phyloP scores from a whole-genome alignment of 2,113 vertebrate species.

The Esox niger region DNA sequence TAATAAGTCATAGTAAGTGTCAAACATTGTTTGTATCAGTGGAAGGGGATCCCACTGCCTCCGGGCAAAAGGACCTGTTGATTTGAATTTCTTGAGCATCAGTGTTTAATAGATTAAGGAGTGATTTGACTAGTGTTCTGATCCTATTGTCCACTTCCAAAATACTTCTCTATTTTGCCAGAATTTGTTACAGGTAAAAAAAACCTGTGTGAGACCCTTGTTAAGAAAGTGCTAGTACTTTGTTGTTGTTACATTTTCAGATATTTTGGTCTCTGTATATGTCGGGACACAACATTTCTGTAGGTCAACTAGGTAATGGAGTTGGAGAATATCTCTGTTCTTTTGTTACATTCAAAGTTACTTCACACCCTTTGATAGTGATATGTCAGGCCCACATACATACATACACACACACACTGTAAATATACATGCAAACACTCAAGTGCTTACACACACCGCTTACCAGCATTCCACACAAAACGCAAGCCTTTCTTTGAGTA shows the following conservation, averaged over 20 bases:
- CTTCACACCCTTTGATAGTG: not conserved
- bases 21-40: too few relatives aligned
- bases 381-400: not conserved
- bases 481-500: not conserved
- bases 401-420: not conserved
- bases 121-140: too few relatives aligned
- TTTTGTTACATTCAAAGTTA: constrained; percentile 13
- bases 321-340: not conserved
- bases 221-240: not conserved
- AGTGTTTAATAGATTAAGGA: too few relatives aligned
- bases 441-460: not conserved
- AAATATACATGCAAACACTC: not conserved
- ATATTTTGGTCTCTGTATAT: not conserved
- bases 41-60: too few relatives aligned
- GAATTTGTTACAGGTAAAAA: too few relatives aligned
- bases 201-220: too few relatives aligned
- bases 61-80: too few relatives aligned
- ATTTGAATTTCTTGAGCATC: too few relatives aligned
- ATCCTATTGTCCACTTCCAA: too few relatives aligned
- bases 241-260: not conserved
- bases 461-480: not conserved
- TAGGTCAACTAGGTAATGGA: not conserved
- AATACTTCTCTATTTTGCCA: too few relatives aligned
- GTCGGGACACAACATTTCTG: not conserved
- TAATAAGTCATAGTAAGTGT: too few relatives aligned